Evolutionary conservation across 1,140 invertebrate genomes (phyloP), one percentile per base, ranked within the genome.

Genomic region (Galleria mellonella): DNA sequence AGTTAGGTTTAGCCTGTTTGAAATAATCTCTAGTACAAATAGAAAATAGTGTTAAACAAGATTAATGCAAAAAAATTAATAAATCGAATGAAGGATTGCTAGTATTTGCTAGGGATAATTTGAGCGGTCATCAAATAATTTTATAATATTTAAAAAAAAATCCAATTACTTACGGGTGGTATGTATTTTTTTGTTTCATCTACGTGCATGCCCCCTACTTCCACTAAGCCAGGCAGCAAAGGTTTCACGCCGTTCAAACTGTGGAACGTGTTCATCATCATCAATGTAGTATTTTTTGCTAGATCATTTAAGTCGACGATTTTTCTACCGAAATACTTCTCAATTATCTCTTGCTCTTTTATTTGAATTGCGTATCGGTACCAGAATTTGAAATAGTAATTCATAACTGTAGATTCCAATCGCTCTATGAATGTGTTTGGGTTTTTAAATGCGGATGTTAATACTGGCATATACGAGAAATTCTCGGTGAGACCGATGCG

Each of bases 351-450:
- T 32, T 66, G 66, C 28, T 70, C 62, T 27, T 55, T 47, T 33
- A 52, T 35, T 12, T 55, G 47, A 12, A 59, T 61, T 9, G 40
- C 31, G 7, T 55, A 14, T 12, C 52, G 48, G 32, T 47, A 65
- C 62, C 66, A 70, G 4, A 41, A 38, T 5, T 49, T 41, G 35
- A 63, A 66, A 27, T 56, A 63, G 9, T 42, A 44, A 4, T 53
- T 31, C 90, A 91, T 1, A 88, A 86, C 28, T 90, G 90, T 87
- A 33, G 83, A 73, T 37, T 87, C 83, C 0, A 84, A 62, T 28
- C 81, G 77, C 7, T 77, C 86, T 40, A 86, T 55, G 23, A 90
- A 88, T 0, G 35, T 51, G 61, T 67, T 71, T 11, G 55, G 40
- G 13, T 62, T 49, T 9, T 44, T 56, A 10, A 64, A 44, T 0